These are phyloP conservation scores for Lepus townsendii DNA, from an alignment of 2,797 vertebrate genomes.

Conservation along the genomic window DNA sequence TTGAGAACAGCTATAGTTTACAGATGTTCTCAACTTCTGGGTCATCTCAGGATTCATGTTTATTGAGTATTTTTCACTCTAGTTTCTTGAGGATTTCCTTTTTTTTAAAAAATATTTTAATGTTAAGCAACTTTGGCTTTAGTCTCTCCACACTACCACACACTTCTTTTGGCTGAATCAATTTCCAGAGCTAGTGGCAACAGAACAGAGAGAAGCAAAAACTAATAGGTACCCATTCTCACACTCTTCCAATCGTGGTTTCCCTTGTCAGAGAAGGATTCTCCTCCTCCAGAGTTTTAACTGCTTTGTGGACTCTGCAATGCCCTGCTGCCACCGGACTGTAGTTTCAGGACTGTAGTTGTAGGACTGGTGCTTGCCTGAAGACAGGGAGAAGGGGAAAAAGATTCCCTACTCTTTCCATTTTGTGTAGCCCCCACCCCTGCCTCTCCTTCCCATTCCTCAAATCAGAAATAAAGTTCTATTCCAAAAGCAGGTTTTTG, in stretches of 20 bases:
- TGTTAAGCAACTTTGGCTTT: neutral
- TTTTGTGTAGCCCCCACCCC: too few species aligned
- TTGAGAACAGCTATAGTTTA: neutral
- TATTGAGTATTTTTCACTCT: neutral
- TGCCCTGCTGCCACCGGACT: neutral
- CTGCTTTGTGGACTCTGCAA: neutral
- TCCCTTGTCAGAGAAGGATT: neutral
- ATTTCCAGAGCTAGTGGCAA: neutral
- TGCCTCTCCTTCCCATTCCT: neutral
- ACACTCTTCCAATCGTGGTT: neutral
- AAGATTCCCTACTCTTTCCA: neutral
- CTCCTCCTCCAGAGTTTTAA: neutral
- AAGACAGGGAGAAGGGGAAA: neutral
- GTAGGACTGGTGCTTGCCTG: neutral
- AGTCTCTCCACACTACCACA: neutral
- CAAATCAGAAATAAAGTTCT: neutral
- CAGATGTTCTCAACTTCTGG: neutral
- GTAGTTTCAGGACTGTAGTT: neutral
- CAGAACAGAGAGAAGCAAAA: neutral
- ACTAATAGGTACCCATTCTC: neutral
- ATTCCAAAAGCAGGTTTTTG: neutral
- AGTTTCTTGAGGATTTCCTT: neutral
- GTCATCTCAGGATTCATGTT: neutral
- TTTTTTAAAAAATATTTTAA: neutral
- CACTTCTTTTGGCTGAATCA: neutral